phyloP scores from a whole-genome alignment of 2,113 vertebrate genomes.

The Ophthalmolycus amberensis region DNA sequence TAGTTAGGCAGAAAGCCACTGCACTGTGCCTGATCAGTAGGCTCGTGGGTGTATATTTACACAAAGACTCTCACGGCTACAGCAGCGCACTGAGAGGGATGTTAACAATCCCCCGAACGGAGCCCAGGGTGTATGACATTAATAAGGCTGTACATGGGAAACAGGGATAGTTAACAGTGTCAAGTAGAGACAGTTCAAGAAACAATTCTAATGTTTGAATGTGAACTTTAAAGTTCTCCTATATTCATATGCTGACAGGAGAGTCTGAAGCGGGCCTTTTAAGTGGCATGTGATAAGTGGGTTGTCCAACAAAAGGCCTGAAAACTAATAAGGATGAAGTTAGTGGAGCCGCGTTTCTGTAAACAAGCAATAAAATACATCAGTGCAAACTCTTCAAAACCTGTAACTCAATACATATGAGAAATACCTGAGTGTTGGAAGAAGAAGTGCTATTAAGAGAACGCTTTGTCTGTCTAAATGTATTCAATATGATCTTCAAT shows the following conservation, averaged over 20 bases:
- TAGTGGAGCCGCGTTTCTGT: background rate
- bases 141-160: constrained; percentile 29
- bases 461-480: background rate
- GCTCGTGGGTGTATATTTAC: constrained; percentile 24
- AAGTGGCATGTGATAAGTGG: background rate
- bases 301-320: background rate
- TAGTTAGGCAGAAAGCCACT: constrained; percentile 24
- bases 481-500: background rate
- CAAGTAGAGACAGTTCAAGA: constrained; percentile 9
- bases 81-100: constrained; percentile 16
- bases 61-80: background rate
- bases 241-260: background rate
- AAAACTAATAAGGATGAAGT: constrained; percentile 19
- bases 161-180: background rate
- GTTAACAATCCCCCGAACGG: constrained; percentile 10
- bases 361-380: constrained; percentile 28
- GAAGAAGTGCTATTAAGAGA: background rate
- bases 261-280: background rate
- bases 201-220: constrained; percentile 6
- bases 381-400: constrained; percentile 1
- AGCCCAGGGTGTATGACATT: background rate
- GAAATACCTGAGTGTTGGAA: background rate
- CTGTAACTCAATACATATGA: background rate
- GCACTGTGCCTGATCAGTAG: constrained; percentile 10
- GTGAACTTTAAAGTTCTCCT: background rate